Evolutionary conservation across 2,113 vertebrate genomes (phyloP), one percentile per base, ranked within the genome.

Genomic region (Embiotoca jacksoni): DNA sequence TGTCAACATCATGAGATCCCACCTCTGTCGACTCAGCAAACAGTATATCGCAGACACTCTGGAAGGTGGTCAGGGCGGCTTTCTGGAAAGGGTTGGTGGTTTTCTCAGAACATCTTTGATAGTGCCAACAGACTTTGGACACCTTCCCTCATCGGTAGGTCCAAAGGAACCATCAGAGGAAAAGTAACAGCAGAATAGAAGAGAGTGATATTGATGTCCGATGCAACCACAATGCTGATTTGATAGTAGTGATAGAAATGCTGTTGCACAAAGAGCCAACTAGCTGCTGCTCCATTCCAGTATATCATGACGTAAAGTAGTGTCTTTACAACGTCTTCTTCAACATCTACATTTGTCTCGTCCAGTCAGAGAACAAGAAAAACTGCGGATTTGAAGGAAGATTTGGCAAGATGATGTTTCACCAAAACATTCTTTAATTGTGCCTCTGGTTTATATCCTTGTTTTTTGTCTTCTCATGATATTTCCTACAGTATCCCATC

Each of bases 21-120:
- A 78, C 71, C 83, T 82, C 86, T 54, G 89, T 87, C 88, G 11
- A 88, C 90, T 94, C 89, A 82, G 93, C 93, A 95, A 95, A 95
- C 92, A 94, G 70, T 46, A 36, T 72, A 84, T 82, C 72, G 73
- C 83, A 75, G 68, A 66, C 54, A 6, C 61, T 80, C 72, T 78
- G 74, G 91, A 89, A 89, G 68, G 55, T 16, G 33, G 72, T 41
- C 86, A 78, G 47, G 68, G 87, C 63, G 31, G 53, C 74, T 90
- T 91, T 90, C 81, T 86, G 88, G 90, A 91, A 93, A 89, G 61
- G 61, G 64, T 16, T n/a, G 23, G 41, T 31, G 68, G 72, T 69
- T 84, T 95, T 94, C 92, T 91, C 82, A 89, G 92, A 94, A 94
- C 11, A 16, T 14, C 80, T 87, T 83, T 63, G 82, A 79, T 61